Base-by-base conservation (phyloP, 2,888 invertebrate genomes). In the Salticus scenicus region DNA sequence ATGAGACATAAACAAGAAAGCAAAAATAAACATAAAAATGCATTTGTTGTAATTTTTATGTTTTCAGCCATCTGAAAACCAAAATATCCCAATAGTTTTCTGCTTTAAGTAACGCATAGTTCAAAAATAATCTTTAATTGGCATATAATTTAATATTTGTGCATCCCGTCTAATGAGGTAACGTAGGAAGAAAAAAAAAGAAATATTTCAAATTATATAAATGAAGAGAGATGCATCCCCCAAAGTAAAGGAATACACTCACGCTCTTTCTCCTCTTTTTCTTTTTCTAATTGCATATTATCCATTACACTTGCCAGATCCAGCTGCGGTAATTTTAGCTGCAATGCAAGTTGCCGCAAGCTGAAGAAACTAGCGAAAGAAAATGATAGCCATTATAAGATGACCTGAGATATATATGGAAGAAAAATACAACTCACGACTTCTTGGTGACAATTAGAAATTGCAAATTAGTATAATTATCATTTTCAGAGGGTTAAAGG, bases 231-330 rank as follows among this genome's bases (percentile, higher is more conserved):
- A 57, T 57, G 24, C 20, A 24, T 24, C 57, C 24, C 57, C 57
- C 24, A 57, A 47, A 47, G 17, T 5, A 47, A 47, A 24, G 57
- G 17, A 57, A 24, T 24, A 24, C 24, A 24, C 47, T 12, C n/a
- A 47, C 2, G 47, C 20, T 57, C 24, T 57, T 24, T 57, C 20
- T 24, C 24, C 57, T 57, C 24, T 24, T 24, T 2, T 57, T 24
- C 57, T 57, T 20, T 57, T 24, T 57, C 57, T 57, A 57, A 57
- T 57, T 57, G 24, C 57, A 57, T 57, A 57, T 57, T 57, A 57
- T 57, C 57, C 57, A 57, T 57, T 57, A 57, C 57, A 57, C 24
- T 57, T 57, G 57, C 57, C 57, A 57, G 57, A 24, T 57, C 57
- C 57, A 24, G 57, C 57, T 57, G 57, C 17, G 24, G 57, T 57